Evolutionary conservation across 2,888 invertebrate species (phyloP), one percentile per base, ranked within the genome.

Genomic region (Actias luna): DNA sequence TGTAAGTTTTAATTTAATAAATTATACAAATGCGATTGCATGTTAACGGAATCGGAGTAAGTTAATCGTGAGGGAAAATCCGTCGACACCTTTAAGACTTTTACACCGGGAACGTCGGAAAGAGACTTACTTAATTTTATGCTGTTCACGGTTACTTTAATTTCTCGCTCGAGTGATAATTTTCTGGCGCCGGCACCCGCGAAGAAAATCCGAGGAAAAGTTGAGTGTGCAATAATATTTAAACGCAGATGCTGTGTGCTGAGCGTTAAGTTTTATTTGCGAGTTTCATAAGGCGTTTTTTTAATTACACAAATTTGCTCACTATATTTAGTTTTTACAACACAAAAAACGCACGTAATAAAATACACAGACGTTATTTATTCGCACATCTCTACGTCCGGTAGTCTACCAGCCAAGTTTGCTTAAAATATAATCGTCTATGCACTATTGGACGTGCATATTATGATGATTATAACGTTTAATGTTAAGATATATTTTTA

Each of bases 141-240:
- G 85, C 88, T 79, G 81, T 87, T 89, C 88, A 89, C 88, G 88
- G 86, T 80, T 85, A 87, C 87, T 89, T 91, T 85, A 89, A 90
- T 89, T 88, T 85, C 85, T 83, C 83, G 87, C 85, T 83, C 73
- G 80, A 83, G 75, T 86, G 86, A 89, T 89, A 89, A 89, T 89
- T 88, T 85, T 82, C 87, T 87, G 83, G 85, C 84, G 78, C 79
- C 78, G 72, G 82, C 81, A 79, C 75, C 81, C 82, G 81, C 80
- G 80, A 75, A 85, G 84, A 82, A 86, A 86, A 88, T 87, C 85
- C 83, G 77, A 70, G 74, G 72, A 73, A 12, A 83, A 85, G 78
- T 85, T 84, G 73, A 77, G 66, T 74, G 77, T 74, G 76, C 76
- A 80, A 74, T 83, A 82, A 83, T 83, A 82, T 83, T 85, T 80